Conservation (phyloP, 35 echinoderm and acorn worm genomes). For the Acanthaster planci region DNA sequence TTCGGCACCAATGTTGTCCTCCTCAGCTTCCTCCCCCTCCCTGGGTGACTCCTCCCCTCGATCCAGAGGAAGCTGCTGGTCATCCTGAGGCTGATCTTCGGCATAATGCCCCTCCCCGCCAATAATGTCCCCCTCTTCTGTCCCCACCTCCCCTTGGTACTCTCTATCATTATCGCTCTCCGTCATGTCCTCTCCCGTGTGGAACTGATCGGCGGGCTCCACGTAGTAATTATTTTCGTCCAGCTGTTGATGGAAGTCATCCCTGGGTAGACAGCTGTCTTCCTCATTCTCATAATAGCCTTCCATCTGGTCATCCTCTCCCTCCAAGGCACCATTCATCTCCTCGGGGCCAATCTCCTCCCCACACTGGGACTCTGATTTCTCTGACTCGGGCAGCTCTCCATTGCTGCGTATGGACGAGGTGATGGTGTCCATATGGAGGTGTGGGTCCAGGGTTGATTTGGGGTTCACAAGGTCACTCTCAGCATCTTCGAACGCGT, state of each 20-base stretch:
- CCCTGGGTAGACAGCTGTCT: conserved; percentile 29
- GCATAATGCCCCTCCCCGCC: conserved; percentile 23
- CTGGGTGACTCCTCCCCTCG: background rate
- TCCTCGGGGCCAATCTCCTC: conserved; percentile 43
- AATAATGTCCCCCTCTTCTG: conserved; percentile 23
- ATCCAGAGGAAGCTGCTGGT: conserved; percentile 9
- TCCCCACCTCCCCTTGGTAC: conserved; percentile 41
- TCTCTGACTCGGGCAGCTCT: conserved; percentile 87
- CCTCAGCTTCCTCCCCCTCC: conserved; percentile 36
- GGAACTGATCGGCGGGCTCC: conserved; percentile 39
- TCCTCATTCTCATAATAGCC: conserved; percentile 49
- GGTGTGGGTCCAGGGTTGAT: conserved; percentile 9
- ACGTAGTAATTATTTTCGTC: conserved; percentile 42
- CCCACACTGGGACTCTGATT: conserved; percentile 46
- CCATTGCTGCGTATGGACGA: conserved; percentile 53
- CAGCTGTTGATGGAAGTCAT: conserved; percentile 30
- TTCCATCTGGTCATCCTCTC: conserved; percentile 33
- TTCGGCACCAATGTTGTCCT: conserved; percentile 37
- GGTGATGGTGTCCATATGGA: conserved; percentile 45
- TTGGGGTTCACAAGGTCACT: conserved; percentile 75
- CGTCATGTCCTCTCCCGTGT: conserved; percentile 52
- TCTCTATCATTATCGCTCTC: conserved; percentile 61
- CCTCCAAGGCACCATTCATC: conserved; percentile 37
- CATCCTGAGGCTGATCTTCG: conserved; percentile 21
- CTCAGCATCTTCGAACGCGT: conserved; percentile 86